Evolutionary conservation across 2,797 vertebrate species (phyloP).

Genomic region (Ptychadena robeensis): DNA sequence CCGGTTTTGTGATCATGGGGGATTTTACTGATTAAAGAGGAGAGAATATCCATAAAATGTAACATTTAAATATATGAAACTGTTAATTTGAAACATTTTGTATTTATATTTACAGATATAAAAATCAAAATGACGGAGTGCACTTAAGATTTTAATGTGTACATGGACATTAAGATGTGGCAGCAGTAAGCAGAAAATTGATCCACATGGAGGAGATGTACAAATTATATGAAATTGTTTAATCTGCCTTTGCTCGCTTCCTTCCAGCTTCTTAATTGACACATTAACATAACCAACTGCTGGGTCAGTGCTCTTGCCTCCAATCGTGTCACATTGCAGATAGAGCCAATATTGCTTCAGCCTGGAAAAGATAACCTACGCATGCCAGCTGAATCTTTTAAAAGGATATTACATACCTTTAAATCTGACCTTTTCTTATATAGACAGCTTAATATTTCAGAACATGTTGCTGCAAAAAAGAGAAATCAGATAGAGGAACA

Average conservation of each 20-base stretch:
- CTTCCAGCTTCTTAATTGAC: slow-evolving; percentile 56
- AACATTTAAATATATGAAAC: slow-evolving; percentile 38
- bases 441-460: slow-evolving; percentile 16
- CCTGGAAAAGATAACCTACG: slow-evolving; percentile 30
- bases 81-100: slow-evolving; percentile 46
- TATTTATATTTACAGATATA: slow-evolving; percentile 35
- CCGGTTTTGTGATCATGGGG: slow-evolving; percentile 7
- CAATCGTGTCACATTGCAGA: slow-evolving; percentile 54
- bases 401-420: slow-evolving; percentile 10
- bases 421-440: background rate
- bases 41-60: slow-evolving; percentile 26
- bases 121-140: slow-evolving; percentile 31
- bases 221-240: slow-evolving; percentile 58
- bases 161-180: slow-evolving; percentile 8
- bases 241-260: slow-evolving; percentile 49
- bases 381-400: slow-evolving; percentile 22
- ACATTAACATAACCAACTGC: slow-evolving; percentile 60
- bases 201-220: slow-evolving; percentile 48
- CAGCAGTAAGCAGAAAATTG: slow-evolving; percentile 41
- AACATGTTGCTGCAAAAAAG: slow-evolving; percentile 5
- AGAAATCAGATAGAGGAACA: background rate
- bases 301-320: slow-evolving; percentile 54
- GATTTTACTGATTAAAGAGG: slow-evolving; percentile 34
- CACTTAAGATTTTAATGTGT: slow-evolving; percentile 51
- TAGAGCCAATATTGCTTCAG: slow-evolving; percentile 48